phyloP scores from a whole-genome alignment of 2,888 invertebrate species.

The Dynastes grantii region DNA sequence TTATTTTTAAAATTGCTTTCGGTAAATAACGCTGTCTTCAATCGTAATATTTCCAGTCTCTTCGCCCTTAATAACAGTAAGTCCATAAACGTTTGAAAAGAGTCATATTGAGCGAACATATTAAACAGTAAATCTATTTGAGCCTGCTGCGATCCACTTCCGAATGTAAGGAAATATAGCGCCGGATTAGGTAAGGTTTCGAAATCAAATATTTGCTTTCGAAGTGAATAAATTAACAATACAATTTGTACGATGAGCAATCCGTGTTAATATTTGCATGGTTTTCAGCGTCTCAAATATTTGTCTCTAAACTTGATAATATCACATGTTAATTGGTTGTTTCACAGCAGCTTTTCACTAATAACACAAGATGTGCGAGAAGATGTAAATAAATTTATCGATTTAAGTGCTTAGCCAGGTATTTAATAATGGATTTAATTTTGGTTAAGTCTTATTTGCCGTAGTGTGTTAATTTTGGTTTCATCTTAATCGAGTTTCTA shows the following conservation, averaged over 20 bases:
- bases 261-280: neutral
- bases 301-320: neutral
- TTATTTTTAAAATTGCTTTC: no score
- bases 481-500: no score
- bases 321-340: neutral
- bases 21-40: neutral
- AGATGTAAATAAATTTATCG: no score
- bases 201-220: conserved; percentile 30
- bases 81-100: neutral
- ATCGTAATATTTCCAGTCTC: neutral
- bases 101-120: neutral
- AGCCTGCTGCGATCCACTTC: neutral
- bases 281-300: conserved; percentile 24
- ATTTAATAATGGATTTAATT: no score
- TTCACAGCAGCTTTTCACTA: neutral
- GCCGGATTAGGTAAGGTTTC: neutral
- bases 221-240: conserved; percentile 1
- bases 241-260: conserved; percentile 2
- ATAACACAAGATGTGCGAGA: no score
- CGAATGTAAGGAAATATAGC: neutral
- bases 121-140: neutral
- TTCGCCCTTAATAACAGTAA: neutral
- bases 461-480: no score
- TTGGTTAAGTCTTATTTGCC: no score
- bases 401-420: no score